Base-by-base conservation (phyloP, 2,888 invertebrate species). In the Gymnoscelis rufifasciata region DNA sequence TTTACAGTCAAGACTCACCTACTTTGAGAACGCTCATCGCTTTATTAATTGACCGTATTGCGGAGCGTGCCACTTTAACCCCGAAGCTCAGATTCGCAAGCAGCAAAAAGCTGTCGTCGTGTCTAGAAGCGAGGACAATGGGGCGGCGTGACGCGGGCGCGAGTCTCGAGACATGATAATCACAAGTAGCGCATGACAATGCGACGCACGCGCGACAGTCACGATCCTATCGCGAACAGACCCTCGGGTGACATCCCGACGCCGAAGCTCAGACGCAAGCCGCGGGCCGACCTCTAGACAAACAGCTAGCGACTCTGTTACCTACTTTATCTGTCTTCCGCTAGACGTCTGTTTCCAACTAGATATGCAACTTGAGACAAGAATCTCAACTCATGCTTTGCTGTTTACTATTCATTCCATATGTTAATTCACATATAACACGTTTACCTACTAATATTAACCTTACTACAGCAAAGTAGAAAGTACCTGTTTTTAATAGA, bases 161-260 rank as follows among this genome's bases (percentile, higher is more conserved):
- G 68, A 78, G 74, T 70, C 74, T 68, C 71, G 68, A 76, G 75
- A 79, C 79, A 76, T 73, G 74, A 79, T 79, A 80, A 83, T 83
- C 74, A 75, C 73, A 77, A 81, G 82, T 80, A 78, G 82, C 77
- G 76, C 83, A 82, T 83, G 80, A 80, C 76, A 78, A 69, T 70
- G 62, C 65, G 60, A 68, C 71, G 78, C 83, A 81, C 81, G 82
- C 84, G 82, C 78, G 56, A 54, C 66, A 62, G 78, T 83, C 84
- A 87, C 86, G 86, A 84, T 62, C 66, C 54, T 39, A 37, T 35
- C 38, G 41, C 19, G 33, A 33, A 28, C 58, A 35, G 40, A 7
- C 49, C 62, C 62, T 57, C 72, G 61, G 74, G 78, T 77, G 78
- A 79, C 74, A 73, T 61, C 60, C 61, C 53, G 61, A 61, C 66